These are phyloP conservation scores for Drosophila teissieri DNA, from an alignment of 1,140 invertebrate species.

Conservation along the genomic window DNA sequence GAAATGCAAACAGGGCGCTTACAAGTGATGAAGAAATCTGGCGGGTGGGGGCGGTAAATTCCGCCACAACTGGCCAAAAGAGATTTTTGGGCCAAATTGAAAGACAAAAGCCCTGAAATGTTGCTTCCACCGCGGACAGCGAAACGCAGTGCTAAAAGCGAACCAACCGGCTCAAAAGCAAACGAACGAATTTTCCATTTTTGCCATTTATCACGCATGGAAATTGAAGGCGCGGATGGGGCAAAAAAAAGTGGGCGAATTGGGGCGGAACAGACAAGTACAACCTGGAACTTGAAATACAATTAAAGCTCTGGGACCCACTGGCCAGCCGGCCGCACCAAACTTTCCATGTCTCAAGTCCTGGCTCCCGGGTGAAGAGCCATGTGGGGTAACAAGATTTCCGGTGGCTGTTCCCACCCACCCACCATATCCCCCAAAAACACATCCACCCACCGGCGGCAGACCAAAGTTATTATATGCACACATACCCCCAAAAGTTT, in stretches of 20 bases:
- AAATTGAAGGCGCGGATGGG: conserved; percentile 34
- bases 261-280: conserved; percentile 3
- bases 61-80: conserved; percentile 26
- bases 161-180: conserved; percentile 31
- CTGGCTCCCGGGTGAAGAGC: conserved; percentile 40
- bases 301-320: conserved; percentile 71
- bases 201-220: conserved; percentile 58
- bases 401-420: conserved; percentile 2
- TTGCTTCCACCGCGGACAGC: conserved; percentile 34
- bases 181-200: conserved; percentile 38
- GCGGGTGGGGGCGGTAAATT: background rate
- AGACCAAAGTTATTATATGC: conserved; percentile 43
- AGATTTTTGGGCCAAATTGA: conserved; percentile 55
- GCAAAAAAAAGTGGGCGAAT: background rate
- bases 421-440: background rate
- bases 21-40: conserved; percentile 8
- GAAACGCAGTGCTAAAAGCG: conserved; percentile 16
- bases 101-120: conserved; percentile 57
- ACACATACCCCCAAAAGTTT: conserved; percentile 19
- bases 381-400: conserved; percentile 28
- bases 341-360: conserved; percentile 60
- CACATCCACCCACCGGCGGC: conserved; percentile 11
- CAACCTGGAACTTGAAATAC: conserved; percentile 64
- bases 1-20: conserved; percentile 47
- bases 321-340: conserved; percentile 37